Percentiles rank a stretch among this genome's conserved stretches.
These are phyloP conservation scores for Chaetodon auriga DNA, from an alignment of 2,113 vertebrate species.

Conservation along the genomic window DNA sequence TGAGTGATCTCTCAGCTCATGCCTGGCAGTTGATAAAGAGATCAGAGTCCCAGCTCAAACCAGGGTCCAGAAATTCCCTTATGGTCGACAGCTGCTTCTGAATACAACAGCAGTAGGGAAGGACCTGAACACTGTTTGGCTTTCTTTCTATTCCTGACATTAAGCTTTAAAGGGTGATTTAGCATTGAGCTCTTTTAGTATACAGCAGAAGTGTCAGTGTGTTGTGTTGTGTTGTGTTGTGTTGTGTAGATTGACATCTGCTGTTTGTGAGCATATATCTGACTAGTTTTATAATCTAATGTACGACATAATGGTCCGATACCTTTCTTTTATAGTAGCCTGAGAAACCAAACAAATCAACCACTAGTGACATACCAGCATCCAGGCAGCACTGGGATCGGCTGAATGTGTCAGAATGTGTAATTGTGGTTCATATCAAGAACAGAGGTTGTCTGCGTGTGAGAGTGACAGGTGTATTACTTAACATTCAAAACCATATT, in stretches of 20 bases:
- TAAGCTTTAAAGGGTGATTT: not conserved
- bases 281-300: not conserved
- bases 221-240: no score
- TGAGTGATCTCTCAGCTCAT: conserved; percentile 38
- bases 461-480: not conserved
- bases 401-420: not conserved
- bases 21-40: conserved; percentile 68
- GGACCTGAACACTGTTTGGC: not conserved
- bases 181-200: not conserved
- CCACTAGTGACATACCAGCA: not conserved
- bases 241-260: no score
- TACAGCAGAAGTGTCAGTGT: not conserved
- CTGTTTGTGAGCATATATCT: not conserved
- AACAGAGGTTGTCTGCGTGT: not conserved
- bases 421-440: not conserved
- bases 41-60: conserved; percentile 47
- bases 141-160: not conserved
- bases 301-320: not conserved
- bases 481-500: not conserved
- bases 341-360: conserved; percentile 1
- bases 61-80: conserved; percentile 6
- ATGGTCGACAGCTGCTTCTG: conserved; percentile 25
- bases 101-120: not conserved
- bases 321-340: not conserved
- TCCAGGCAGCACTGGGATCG: not conserved